Base-by-base conservation (phyloP, 2,113 vertebrate genomes). In the Clinocottus analis region DNA sequence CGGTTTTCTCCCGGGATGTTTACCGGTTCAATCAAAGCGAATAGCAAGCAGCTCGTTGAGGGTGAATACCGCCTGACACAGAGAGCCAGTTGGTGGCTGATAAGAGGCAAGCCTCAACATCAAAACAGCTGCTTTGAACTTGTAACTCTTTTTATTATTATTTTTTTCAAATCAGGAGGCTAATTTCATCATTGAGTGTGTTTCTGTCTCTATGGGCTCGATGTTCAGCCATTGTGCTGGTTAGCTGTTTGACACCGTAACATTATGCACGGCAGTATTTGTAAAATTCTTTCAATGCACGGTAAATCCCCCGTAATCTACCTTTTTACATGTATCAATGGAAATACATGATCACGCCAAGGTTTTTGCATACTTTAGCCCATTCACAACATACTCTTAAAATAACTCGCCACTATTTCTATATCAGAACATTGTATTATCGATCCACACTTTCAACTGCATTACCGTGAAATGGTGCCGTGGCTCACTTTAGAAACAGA, bases 31-130 rank as follows among this genome's bases (percentile, higher is more conserved):
- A 33, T 79, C 70, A 76, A 68, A 60, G 47, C 59, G 62, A 66
- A 62, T 60, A n/a, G 10, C 33, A 23, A 27, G 11, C 17, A 3
- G 67, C 61, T 78, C 59, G 21, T 64, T 70, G 41, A 2, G 61
- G 14, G 45, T 59, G 49, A 72, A 73, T 33, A 49, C 23, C 58
- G 58, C 59, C 33, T 79, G 64, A 21, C 19, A 14, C 70, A 45
- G 27, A 66, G 13, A 41, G 39, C 7, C 69, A 62, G 68, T 41
- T 77, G 85, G 85, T 68, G 83, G 83, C 65, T 84, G 83, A 82
- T 84, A 64, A 83, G 77, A 61, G 73, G 62, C 63, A 73, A 35
- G 49, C 71, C 68, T 64, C 19, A 35, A 68, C 43, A n/a, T 47
- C 56, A 68, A 77, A 55, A 72, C 35, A 63, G 51, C 72, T 64